phyloP scores from a whole-genome alignment of 2,797 vertebrate genomes.

The Coendou prehensilis region DNA sequence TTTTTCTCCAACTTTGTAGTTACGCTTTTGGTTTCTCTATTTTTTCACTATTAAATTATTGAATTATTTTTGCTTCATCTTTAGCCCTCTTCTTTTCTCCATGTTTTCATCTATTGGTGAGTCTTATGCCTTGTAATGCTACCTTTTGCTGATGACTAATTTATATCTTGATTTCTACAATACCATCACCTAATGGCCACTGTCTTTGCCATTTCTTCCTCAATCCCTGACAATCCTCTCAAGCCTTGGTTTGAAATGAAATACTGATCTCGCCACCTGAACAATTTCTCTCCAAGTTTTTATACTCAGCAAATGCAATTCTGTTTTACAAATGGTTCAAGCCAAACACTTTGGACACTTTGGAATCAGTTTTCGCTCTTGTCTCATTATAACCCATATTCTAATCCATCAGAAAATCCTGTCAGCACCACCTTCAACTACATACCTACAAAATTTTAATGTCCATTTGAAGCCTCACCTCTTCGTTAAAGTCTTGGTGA shows the following conservation, averaged over 20 bases:
- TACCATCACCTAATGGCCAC: accelerated
- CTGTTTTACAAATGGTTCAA: neutral
- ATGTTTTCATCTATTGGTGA: neutral
- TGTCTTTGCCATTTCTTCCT: neutral
- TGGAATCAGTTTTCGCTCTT: neutral
- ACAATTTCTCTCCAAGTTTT: neutral
- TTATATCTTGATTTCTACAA: neutral
- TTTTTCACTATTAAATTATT: neutral
- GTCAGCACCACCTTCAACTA: neutral
- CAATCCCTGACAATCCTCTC: neutral
- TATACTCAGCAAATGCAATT: neutral
- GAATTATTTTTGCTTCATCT: neutral
- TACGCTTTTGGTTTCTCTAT: neutral
- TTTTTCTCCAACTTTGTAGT: neutral
- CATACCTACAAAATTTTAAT: neutral
- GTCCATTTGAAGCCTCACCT: neutral
- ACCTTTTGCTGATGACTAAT: neutral
- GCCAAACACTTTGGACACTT: neutral
- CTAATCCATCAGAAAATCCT: neutral
- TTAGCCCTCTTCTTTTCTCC: neutral
- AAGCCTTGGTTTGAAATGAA: neutral
- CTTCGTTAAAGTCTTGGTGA: neutral
- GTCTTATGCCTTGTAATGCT: neutral
- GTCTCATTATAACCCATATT: neutral
- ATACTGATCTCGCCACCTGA: neutral